These are phyloP conservation scores for Sylvia atricapilla DNA, from an alignment of 2,113 vertebrate genomes.

Conservation along the genomic window DNA sequence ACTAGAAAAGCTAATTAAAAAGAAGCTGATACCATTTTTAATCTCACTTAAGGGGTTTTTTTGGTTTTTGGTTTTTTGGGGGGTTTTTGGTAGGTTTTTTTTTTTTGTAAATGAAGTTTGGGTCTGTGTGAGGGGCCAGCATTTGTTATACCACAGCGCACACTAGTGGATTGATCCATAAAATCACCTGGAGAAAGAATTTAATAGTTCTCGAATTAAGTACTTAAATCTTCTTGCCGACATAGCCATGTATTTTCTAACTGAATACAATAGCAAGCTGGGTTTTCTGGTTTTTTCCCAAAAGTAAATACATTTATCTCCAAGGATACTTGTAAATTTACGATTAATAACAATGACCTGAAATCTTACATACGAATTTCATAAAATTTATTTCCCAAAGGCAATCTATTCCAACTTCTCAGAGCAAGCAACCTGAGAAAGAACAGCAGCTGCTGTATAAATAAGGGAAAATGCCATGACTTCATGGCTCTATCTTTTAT, in stretches of 20 bases:
- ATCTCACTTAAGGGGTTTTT: not conserved
- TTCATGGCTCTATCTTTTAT: slow-evolving; percentile 25
- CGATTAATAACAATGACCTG: slow-evolving; percentile 40
- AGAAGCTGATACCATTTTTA: slow-evolving; percentile 35
- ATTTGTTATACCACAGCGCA: slow-evolving; percentile 75
- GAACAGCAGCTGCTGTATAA: slow-evolving; percentile 38
- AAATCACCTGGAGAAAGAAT: slow-evolving; percentile 3
- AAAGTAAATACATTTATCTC: slow-evolving; percentile 28
- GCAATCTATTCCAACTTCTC: slow-evolving; percentile 24
- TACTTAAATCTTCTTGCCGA: slow-evolving; percentile 36
- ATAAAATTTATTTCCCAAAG: slow-evolving; percentile 58
- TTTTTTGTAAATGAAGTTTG: not conserved
- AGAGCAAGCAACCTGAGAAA: not conserved
- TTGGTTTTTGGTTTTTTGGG: not conserved
- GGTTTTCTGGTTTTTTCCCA: not conserved
- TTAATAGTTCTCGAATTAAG: slow-evolving; percentile 10
- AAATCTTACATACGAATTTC: slow-evolving; percentile 19
- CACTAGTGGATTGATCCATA: slow-evolving; percentile 70
- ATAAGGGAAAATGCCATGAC: slow-evolving; percentile 26
- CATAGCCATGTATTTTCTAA: not conserved
- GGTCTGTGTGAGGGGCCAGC: not conserved
- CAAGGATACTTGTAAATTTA: slow-evolving; percentile 47
- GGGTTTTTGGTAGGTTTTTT: no score
- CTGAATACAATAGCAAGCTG: not conserved
- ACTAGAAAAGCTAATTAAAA: slow-evolving; percentile 54